These are phyloP conservation scores for Porites australiensis DNA, from an alignment of 64 coral and sea anemone genomes.

Conservation along the genomic window DNA sequence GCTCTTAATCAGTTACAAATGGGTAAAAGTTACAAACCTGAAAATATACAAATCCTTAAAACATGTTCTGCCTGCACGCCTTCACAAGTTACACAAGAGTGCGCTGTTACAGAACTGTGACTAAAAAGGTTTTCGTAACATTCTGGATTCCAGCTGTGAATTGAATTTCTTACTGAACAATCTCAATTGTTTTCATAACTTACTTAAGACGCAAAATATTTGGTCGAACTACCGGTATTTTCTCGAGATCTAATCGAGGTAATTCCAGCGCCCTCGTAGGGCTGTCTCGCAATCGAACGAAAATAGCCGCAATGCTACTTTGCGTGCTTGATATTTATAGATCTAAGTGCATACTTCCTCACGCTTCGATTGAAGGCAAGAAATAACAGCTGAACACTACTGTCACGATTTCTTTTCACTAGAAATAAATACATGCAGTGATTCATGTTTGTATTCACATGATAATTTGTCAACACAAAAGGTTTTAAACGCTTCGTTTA, in stretches of 20 bases:
- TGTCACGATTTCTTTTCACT: not conserved
- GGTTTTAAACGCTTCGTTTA: not conserved
- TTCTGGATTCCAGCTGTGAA: slow-evolving; percentile 15
- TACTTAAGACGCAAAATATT: not conserved
- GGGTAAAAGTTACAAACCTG: not conserved
- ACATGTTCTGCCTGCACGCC: not conserved
- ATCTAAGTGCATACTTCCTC: not conserved
- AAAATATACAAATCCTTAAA: not conserved
- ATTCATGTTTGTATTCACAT: slow-evolving; percentile 13
- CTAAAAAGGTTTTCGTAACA: not conserved
- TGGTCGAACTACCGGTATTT: not conserved
- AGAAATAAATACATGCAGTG: not conserved
- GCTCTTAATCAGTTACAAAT: not conserved
- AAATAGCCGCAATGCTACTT: too few species aligned
- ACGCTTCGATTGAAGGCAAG: not conserved
- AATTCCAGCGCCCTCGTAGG: not conserved
- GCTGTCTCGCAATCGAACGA: not conserved
- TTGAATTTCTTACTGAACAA: not conserved
- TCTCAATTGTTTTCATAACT: not conserved
- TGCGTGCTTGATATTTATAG: too few species aligned
- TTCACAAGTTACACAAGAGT: not conserved
- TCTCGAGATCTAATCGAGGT: not conserved
- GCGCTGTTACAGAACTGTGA: not conserved
- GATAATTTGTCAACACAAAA: not conserved
- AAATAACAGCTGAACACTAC: not conserved